These are phyloP conservation scores for Scaptomyza tumidula DNA, from an alignment of 2,888 invertebrate genomes.

Conservation along the genomic window DNA sequence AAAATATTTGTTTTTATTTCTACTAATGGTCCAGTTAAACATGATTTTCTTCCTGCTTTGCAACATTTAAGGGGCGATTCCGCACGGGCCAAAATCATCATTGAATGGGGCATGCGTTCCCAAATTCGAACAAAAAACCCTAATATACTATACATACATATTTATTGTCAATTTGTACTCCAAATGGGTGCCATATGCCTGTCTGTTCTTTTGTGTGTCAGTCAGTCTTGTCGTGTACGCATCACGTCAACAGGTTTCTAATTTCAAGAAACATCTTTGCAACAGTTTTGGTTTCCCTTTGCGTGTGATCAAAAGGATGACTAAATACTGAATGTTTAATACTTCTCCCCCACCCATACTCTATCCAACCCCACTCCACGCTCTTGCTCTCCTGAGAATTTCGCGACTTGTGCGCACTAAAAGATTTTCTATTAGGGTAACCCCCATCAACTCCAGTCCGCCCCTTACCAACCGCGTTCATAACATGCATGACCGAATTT, in stretches of 20 bases:
- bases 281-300: slow-evolving; percentile 7
- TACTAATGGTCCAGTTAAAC: too few species aligned
- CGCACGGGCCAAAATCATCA: too few species aligned
- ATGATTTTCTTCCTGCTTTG: too few species aligned
- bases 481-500: slow-evolving; percentile 73
- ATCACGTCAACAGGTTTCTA: slow-evolving; percentile 69
- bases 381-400: slow-evolving; percentile 47
- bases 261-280: slow-evolving; percentile 37
- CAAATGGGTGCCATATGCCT: slow-evolving; percentile 13
- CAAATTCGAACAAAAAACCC: too few species aligned
- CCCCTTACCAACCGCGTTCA: slow-evolving; percentile 14
- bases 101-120: too few species aligned
- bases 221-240: slow-evolving; percentile 47
- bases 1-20: too few species aligned
- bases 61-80: too few species aligned
- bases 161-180: not conserved
- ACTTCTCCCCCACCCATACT: not conserved
- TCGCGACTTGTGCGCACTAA: slow-evolving; percentile 62
- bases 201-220: slow-evolving; percentile 15
- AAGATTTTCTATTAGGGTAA: slow-evolving; percentile 73
- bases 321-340: slow-evolving; percentile 18
- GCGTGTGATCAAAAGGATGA: slow-evolving; percentile 64
- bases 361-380: not conserved
- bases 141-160: not conserved
- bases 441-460: not conserved